These are phyloP conservation scores for Crepidodera aurea DNA, from an alignment of 2,888 invertebrate species.

Conservation along the genomic window DNA sequence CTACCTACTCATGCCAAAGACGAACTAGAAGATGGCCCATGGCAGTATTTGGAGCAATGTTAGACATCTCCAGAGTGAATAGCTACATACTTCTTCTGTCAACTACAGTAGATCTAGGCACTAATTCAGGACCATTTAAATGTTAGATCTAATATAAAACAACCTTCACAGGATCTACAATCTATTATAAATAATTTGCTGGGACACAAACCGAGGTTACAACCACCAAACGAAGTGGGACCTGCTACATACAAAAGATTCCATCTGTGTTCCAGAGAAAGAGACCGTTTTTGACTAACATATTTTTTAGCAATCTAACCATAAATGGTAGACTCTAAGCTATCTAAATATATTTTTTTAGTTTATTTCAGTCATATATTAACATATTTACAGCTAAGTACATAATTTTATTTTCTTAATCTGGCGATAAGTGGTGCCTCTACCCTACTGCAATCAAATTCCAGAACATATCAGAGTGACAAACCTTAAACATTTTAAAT, in stretches of 20 bases:
- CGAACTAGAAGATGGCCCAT: slow-evolving; percentile 30
- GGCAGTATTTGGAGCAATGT: slow-evolving; percentile 20
- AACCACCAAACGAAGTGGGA: slow-evolving; percentile 1
- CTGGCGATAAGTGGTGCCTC: too few relatives aligned
- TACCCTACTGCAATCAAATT: too few relatives aligned
- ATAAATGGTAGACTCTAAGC: not conserved
- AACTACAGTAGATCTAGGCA: not conserved
- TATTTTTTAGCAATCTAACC: not conserved
- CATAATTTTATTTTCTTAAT: too few relatives aligned
- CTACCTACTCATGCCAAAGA: slow-evolving; percentile 26
- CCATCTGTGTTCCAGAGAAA: not conserved
- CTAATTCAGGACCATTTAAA: slow-evolving; percentile 11
- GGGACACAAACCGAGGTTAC: slow-evolving; percentile 1
- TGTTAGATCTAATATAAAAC: slow-evolving; percentile 5
- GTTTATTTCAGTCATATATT: not conserved
- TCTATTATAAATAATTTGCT: slow-evolving; percentile 14
- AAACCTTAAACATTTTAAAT: too few relatives aligned
- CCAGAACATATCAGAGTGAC: too few relatives aligned
- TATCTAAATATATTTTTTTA: not conserved
- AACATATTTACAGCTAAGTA: not conserved
- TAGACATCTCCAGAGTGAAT: slow-evolving; percentile 22
- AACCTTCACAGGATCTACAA: slow-evolving; percentile 18
- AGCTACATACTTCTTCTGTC: too few relatives aligned
- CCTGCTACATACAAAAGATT: not conserved
- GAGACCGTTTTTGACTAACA: too few relatives aligned